Base-by-base conservation (phyloP, 2,888 invertebrate species). In the Allophyes oxyacanthae region DNA sequence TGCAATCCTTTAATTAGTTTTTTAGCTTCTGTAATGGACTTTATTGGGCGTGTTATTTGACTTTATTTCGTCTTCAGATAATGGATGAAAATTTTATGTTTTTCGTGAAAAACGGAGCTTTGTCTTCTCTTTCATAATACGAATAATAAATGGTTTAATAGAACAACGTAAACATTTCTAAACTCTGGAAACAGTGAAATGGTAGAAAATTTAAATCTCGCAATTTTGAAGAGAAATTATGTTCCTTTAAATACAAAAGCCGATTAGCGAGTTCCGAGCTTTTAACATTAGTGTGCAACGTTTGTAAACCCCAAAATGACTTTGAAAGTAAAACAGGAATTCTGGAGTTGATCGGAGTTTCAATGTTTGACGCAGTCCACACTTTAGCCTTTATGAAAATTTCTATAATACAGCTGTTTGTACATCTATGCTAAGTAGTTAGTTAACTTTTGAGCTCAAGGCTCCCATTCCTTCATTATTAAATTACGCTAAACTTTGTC, bases 391-490 rank as follows among this genome's bases (percentile, higher is more conserved):
- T 69, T 66, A 66, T 58, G 54, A 57, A 59, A 56, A 49, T 43
- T 52, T 15, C 36, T 60, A 37, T 44, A 46, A 46, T 42, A 51
- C 36, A 37, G 48, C 33, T 64, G 53, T 59, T 53, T 53, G 37
- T 55, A 49, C 64, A 61, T 72, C 58, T 66, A 60, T 41, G 44
- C 32, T 61, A 59, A 60, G 64, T 49, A 56, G 53, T 60, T 73
- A 41, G 48, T 50, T 55, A 66, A 73, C 66, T 20, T 62, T 66
- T 58, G 40, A 41, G 46, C 54, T 43, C 40, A 10, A 45, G 38
- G 49, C 61, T 54, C 64, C 60, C 59, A 53, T 59, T 62, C 48
- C 59, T 69, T 77, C 46, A 69, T 77, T 65, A 69, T 70, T 52
- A 65, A 67, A 67, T 72, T 68, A 70, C 50, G 44, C 14, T 46